phyloP scores from a whole-genome alignment of 2,888 invertebrate species.

The Lydus trimaculatus region DNA sequence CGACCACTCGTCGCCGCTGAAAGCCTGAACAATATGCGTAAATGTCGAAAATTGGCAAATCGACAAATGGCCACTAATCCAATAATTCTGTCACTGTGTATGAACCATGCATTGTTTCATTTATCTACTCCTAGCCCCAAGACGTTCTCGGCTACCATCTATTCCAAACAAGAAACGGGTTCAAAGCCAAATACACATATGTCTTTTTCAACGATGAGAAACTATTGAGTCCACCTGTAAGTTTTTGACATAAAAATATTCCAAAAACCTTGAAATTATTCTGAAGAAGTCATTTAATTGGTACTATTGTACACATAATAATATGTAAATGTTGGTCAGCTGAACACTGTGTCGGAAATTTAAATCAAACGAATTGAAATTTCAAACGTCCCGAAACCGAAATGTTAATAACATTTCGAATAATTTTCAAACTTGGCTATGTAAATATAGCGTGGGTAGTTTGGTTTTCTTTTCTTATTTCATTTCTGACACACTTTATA shows the following conservation, averaged over 20 bases:
- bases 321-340: conserved; percentile 3
- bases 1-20: no score
- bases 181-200: no score
- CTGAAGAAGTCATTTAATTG: neutral
- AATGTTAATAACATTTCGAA: neutral
- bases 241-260: neutral
- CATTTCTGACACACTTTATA: conserved; percentile 1
- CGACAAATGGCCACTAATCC: no score
- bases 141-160: no score
- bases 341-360: conserved; percentile 4
- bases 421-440: neutral
- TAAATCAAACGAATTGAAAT: conserved; percentile 9
- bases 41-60: no score
- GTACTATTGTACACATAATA: conserved; percentile 3
- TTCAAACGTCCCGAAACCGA: conserved; percentile 9
- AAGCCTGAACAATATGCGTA: no score
- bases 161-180: no score
- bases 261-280: neutral
- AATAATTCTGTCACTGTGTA: no score
- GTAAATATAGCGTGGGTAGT: conserved; percentile 1
- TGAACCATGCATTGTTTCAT: no score
- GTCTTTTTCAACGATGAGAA: neutral
- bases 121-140: no score
- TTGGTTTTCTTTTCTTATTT: neutral
- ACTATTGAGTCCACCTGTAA: neutral